Percentiles rank a stretch among this genome's conserved stretches.
Conservation (phyloP, 1,140 invertebrate genomes). For the Mycetomoellerius zeteki region DNA sequence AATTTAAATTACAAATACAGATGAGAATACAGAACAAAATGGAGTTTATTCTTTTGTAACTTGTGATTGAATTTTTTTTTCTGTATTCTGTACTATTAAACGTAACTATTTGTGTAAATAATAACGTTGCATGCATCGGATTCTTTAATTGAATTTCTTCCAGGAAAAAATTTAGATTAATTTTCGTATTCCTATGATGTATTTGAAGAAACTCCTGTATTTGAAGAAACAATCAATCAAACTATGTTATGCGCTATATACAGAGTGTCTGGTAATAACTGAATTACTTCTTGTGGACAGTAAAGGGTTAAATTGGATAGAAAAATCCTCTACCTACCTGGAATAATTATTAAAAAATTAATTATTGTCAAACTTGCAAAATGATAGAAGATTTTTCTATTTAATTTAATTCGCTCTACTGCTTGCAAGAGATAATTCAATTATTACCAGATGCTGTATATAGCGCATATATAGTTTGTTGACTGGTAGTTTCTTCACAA, state of each 20-base stretch:
- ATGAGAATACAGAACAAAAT: not conserved
- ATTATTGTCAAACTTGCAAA: not conserved
- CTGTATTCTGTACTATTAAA: constrained; percentile 2
- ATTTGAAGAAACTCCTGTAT: not conserved
- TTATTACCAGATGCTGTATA: no score
- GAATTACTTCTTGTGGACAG: no score
- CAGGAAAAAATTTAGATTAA: not conserved
- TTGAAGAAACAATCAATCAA: constrained; percentile 2
- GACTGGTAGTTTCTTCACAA: no score
- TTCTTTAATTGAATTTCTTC: constrained; percentile 47
- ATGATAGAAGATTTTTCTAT: not conserved
- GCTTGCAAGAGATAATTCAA: no score
- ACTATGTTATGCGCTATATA: not conserved
- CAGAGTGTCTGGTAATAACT: not conserved
- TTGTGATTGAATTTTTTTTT: not conserved
- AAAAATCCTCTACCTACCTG: not conserved
- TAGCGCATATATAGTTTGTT: no score
- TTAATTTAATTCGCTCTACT: not conserved
- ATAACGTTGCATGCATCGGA: not conserved
- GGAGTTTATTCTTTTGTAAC: not conserved
- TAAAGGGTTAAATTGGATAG: not conserved
- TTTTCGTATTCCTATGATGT: not conserved
- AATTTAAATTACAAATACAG: not conserved
- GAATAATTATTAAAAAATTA: not conserved
- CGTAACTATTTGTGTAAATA: not conserved